A percentile compares a stretch with the other conserved stretches of the same genome.
phyloP scores from a whole-genome alignment of 2,113 vertebrate genomes.

The Tupaia chinensis region DNA sequence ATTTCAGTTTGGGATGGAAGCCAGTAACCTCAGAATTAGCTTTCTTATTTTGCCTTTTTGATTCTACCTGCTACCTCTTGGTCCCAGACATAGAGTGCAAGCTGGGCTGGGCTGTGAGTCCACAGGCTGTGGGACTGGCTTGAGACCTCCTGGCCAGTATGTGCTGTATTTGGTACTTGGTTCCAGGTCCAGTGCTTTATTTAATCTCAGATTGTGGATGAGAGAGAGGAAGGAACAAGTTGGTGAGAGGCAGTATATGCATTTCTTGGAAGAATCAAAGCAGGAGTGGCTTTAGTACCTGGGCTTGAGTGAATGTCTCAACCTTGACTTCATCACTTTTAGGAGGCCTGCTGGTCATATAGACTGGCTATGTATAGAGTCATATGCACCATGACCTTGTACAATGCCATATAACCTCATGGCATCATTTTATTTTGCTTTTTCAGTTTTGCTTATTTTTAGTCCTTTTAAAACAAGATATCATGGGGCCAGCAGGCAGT shows the following conservation, averaged over 20 bases:
- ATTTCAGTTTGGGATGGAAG: not conserved
- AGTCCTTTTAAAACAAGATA: conserved; percentile 8
- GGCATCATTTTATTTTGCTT: not conserved
- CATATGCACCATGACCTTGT: not conserved
- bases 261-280: not conserved
- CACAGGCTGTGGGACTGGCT: too few species aligned
- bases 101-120: not conserved
- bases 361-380: not conserved
- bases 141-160: not conserved
- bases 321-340: not conserved
- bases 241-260: not conserved
- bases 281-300: not conserved
- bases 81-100: not conserved
- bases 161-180: not conserved
- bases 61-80: not conserved
- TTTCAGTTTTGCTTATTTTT: not conserved
- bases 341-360: not conserved
- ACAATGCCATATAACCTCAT: not conserved
- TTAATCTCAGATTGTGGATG: not conserved
- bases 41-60: not conserved
- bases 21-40: not conserved
- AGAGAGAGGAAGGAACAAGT: not conserved
- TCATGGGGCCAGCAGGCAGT: too few species aligned
- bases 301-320: not conserved
- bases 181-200: not conserved